Base-by-base conservation (phyloP, 2,888 invertebrate species). In the Allolobophora icterica region DNA sequence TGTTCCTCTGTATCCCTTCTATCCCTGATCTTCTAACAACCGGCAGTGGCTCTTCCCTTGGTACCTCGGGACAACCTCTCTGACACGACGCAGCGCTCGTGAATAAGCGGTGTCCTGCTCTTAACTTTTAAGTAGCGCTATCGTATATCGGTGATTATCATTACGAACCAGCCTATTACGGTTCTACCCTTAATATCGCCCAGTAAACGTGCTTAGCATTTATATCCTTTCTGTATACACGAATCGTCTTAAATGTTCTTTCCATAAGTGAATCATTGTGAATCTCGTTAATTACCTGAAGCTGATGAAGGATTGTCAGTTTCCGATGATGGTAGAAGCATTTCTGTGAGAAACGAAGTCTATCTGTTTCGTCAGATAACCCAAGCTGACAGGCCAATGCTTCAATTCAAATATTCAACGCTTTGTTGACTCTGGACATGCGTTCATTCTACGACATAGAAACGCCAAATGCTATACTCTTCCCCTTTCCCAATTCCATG, bases 381-480 rank as follows among this genome's bases (percentile, higher is more conserved):
- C 71, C n/a, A 52, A 52, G 52, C 71, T 71, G 30, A 30, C 30
- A 30, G 30, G 71, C n/a, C 71, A n/a, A 71, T n/a, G 71, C 71
- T 71, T 71, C 30, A 71, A 71, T 71, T 71, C 71, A 71, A 71
- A 71, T 71, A 71, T 71, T 71, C 71, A 71, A n/a, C 71, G 71
- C n/a, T 30, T n/a, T n/a, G 71, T n/a, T 71, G 71, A 71, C 71
- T 30, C 6, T 71, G 71, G 71, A n/a, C 30, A n/a, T 3, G 30
- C 11, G 71, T 71, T 71, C 71, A 71, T 71, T 71, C 71, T 71
- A 71, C n/a, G 71, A 71, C 71, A 71, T n/a, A 71, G 71, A 71
- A 71, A 71, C n/a, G 71, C n/a, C 71, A 71, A 30, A 71, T 71
- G 71, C 71, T 71, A n/a, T 71, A n/a, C 71, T 71, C 71, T 71